Conservation (phyloP, 2,888 invertebrate genomes). For the Taenaris catops region DNA sequence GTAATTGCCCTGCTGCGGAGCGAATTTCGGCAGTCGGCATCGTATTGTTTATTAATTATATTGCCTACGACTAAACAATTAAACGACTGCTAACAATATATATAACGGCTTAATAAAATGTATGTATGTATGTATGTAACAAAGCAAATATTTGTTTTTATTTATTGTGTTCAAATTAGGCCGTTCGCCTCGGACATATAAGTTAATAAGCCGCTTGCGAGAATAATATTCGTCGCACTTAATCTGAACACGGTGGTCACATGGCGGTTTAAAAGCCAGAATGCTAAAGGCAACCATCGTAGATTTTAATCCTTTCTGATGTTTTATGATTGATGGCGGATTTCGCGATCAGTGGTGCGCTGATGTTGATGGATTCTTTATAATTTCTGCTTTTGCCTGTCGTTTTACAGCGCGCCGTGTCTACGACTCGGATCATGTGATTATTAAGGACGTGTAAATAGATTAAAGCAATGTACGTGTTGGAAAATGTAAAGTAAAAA, state of each 20-base stretch:
- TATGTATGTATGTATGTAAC: no score
- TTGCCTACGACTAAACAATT: no score
- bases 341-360: constrained; percentile 68
- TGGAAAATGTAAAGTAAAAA: constrained; percentile 16
- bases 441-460: constrained; percentile 32
- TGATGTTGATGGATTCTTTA: constrained; percentile 74
- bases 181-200: constrained; percentile 15
- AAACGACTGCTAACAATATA: no score
- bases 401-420: constrained; percentile 40
- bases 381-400: constrained; percentile 48
- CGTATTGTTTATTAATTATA: no score
- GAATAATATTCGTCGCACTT: constrained; percentile 5
- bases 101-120: no score
- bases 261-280: no score
- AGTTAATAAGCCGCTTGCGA: constrained; percentile 18
- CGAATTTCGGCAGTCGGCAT: no score
- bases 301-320: constrained; percentile 80
- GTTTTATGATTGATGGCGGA: constrained; percentile 79
- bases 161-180: constrained; percentile 23
- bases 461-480: constrained; percentile 20
- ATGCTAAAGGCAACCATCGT: no score
- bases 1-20: no score
- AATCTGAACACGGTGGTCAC: constrained; percentile 14
- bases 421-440: constrained; percentile 42
- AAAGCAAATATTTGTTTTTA: constrained; percentile 15